Conservation (phyloP, 1,140 invertebrate species). For the Pantala flavescens region DNA sequence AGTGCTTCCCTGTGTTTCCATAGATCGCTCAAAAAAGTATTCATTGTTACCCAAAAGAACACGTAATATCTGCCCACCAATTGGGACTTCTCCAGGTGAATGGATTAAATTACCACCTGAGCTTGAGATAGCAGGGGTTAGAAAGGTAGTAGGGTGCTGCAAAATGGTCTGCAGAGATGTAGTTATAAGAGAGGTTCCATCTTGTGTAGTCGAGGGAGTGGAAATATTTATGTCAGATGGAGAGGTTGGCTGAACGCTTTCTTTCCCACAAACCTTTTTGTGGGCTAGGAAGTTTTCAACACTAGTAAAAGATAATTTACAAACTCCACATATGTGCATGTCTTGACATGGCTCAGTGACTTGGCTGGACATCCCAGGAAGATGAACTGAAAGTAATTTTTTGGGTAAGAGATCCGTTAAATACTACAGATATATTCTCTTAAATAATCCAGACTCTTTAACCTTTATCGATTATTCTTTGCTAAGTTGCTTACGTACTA, state of each 20-base stretch:
- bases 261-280: constrained; percentile 22
- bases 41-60: background rate
- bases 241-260: background rate
- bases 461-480: too few species aligned
- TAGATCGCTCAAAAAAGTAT: background rate
- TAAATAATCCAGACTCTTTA: too few species aligned
- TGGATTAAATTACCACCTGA: background rate
- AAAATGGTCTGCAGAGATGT: constrained; percentile 7
- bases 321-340: constrained; percentile 32
- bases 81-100: background rate
- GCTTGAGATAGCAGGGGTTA: background rate
- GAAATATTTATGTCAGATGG: background rate
- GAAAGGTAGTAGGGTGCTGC: background rate
- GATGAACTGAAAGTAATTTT: constrained; percentile 15
- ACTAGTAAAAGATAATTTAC: constrained; percentile 28
- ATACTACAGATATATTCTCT: too few species aligned
- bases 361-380: constrained; percentile 13
- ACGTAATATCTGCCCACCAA: background rate
- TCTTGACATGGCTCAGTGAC: constrained; percentile 21
- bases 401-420: background rate
- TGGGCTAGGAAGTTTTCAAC: constrained; percentile 30
- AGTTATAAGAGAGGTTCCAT: background rate
- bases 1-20: background rate
- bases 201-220: background rate
- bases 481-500: too few species aligned